Conservation (phyloP, 1,140 invertebrate species). For the Drosophila tani region DNA sequence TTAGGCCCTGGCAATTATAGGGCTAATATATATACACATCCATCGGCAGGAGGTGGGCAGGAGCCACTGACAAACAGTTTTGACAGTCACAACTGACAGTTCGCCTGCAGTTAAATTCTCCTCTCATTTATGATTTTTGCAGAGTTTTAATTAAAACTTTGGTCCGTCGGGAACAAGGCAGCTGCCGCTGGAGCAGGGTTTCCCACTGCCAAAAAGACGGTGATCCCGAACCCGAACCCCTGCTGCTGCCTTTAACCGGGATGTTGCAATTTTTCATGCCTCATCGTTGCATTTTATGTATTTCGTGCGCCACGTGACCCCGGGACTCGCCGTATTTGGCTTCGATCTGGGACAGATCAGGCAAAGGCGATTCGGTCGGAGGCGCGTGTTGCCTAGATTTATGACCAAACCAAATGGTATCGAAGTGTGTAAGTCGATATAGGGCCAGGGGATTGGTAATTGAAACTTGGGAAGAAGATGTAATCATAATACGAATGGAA, state of each 20-base stretch:
- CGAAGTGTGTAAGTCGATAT: slow-evolving; percentile 36
- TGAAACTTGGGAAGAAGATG: slow-evolving; percentile 17
- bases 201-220: slow-evolving; percentile 44
- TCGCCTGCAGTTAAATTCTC: slow-evolving; percentile 5
- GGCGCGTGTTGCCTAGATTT: slow-evolving; percentile 53
- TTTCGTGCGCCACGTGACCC: slow-evolving; percentile 63
- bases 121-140: slow-evolving; percentile 36
- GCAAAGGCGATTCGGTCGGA: slow-evolving; percentile 24
- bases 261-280: slow-evolving; percentile 62
- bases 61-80: slow-evolving; percentile 22
- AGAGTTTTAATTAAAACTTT: slow-evolving; percentile 69
- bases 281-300: slow-evolving; percentile 49
- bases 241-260: slow-evolving; percentile 6
- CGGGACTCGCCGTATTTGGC: slow-evolving; percentile 25
- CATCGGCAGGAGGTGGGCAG: slow-evolving; percentile 12
- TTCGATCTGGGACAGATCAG: slow-evolving; percentile 25
- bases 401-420: slow-evolving; percentile 47
- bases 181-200: slow-evolving; percentile 28
- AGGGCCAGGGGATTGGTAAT: slow-evolving; percentile 18
- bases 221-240: slow-evolving; percentile 21
- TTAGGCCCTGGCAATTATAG: slow-evolving; percentile 44
- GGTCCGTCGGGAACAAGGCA: slow-evolving; percentile 14
- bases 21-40: slow-evolving; percentile 19
- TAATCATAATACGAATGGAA: slow-evolving; percentile 18
- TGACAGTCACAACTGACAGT: slow-evolving; percentile 40